Percentiles rank a stretch among this genome's conserved stretches.
Conservation (phyloP, 2,888 invertebrate species). For the Torymus auratus region DNA sequence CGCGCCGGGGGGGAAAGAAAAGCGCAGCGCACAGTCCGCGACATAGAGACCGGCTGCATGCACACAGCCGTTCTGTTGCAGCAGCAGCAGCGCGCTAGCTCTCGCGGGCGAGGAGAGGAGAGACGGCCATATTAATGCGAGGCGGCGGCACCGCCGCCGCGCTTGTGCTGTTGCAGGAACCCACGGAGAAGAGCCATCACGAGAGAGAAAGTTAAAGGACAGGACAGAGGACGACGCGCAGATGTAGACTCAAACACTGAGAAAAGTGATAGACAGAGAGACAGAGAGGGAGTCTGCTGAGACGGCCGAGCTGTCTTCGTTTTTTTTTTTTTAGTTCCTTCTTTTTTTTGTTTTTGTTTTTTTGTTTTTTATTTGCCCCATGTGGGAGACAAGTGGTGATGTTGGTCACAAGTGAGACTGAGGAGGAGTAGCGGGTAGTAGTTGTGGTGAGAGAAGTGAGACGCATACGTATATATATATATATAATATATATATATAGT, state of each 20-base stretch:
- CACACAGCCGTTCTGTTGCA: too few species aligned
- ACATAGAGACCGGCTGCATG: too few species aligned
- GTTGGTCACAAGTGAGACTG: background rate
- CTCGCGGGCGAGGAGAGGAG: conserved; percentile 49
- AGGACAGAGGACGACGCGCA: background rate
- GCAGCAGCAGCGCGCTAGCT: too few species aligned
- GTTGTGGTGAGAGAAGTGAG: too few species aligned
- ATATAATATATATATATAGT: too few species aligned
- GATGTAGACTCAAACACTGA: too few species aligned
- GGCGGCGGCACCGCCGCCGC: conserved; percentile 61
- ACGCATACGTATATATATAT: too few species aligned
- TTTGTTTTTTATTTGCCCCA: background rate
- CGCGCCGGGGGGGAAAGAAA: too few species aligned
- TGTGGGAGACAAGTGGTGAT: background rate
- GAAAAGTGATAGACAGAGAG: too few species aligned
- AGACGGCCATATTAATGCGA: conserved; percentile 67
- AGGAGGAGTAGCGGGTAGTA: background rate
- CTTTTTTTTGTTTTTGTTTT: too few species aligned
- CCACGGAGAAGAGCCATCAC: background rate
- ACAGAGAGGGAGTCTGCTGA: too few species aligned
- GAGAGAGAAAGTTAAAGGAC: background rate
- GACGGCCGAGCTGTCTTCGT: background rate
- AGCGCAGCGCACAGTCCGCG: too few species aligned
- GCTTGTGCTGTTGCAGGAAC: conserved; percentile 54
- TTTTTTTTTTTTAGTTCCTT: background rate